A percentile compares a stretch with the other conserved stretches of the same genome.
phyloP scores from a whole-genome alignment of 2,888 invertebrate species.

The Dysmachus trigonus region DNA sequence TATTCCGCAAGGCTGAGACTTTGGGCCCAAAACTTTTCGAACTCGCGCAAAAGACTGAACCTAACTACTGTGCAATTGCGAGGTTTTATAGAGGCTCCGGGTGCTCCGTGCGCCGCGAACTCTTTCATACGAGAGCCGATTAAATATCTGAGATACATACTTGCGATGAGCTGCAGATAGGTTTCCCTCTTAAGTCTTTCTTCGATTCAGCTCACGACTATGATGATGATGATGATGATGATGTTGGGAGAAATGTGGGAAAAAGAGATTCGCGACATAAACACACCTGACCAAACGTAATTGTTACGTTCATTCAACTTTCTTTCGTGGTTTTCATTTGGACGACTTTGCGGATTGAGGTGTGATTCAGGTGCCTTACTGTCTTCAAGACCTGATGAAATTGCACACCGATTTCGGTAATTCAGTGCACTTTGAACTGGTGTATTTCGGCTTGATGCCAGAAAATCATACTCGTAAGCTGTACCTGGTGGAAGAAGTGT shows the following conservation, averaged over 20 bases:
- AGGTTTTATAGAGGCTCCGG: conserved; percentile 2
- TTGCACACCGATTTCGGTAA: conserved; percentile 2
- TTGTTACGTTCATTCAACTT: conserved; percentile 37
- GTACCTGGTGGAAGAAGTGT: not conserved
- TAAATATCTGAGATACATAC: not conserved
- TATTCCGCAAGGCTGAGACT: conserved; percentile 4
- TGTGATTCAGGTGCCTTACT: not conserved
- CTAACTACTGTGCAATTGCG: not conserved
- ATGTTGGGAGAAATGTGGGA: conserved; percentile 21
- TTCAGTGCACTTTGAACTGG: not conserved
- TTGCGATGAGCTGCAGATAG: not conserved
- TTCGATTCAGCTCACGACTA: not conserved
- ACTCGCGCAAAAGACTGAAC: not conserved
- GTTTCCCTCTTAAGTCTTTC: not conserved
- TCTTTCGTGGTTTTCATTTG: conserved; percentile 29
- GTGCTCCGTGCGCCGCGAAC: not conserved
- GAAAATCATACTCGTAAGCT: not conserved
- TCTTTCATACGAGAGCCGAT: not conserved
- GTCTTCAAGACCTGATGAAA: not conserved
- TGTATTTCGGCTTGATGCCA: not conserved
- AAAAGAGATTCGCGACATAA: conserved; percentile 5
- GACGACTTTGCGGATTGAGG: not conserved
- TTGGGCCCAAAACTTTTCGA: not conserved
- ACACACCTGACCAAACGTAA: not conserved
- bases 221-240: not conserved